A percentile compares a stretch with the other conserved stretches of the same genome.
These are phyloP conservation scores for Cossypha dichroa DNA, from an alignment of 2,797 vertebrate species.

Conservation along the genomic window DNA sequence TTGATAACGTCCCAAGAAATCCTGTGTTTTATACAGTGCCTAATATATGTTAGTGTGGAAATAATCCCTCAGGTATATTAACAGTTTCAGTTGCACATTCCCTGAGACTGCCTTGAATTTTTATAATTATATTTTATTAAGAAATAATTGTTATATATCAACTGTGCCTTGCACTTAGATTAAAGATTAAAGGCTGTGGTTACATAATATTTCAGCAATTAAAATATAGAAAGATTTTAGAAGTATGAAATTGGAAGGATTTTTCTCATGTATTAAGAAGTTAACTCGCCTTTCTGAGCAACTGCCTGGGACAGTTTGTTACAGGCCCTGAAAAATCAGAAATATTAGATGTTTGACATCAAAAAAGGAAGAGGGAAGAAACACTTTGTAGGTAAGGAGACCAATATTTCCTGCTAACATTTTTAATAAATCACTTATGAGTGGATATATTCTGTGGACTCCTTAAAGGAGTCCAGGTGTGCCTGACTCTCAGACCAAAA, in stretches of 20 bases:
- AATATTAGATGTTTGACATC: not conserved
- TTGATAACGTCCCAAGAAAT: constrained; percentile 44
- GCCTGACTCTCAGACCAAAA: not conserved
- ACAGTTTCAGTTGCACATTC: not conserved
- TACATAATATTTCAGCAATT: not conserved
- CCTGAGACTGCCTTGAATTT: not conserved
- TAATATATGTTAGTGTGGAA: not conserved
- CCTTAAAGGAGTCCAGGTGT: not conserved
- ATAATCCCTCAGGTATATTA: constrained; percentile 1
- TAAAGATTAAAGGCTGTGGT: not conserved
- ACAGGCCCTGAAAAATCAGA: not conserved
- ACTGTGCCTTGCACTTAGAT: not conserved
- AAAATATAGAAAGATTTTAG: not conserved
- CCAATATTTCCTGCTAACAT: not conserved
- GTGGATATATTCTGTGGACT: not conserved
- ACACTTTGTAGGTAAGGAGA: not conserved
- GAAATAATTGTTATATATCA: constrained; percentile 3
- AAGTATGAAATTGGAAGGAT: not conserved
- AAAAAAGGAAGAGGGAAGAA: not conserved
- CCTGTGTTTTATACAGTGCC: not conserved
- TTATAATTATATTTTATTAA: constrained; percentile 30
- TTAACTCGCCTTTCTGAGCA: not conserved
- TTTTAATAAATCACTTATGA: not conserved
- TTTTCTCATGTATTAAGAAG: not conserved
- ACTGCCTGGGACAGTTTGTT: not conserved